Base-by-base conservation (phyloP, 2,113 vertebrate species). In the Sphaerodactylus townsendi region DNA sequence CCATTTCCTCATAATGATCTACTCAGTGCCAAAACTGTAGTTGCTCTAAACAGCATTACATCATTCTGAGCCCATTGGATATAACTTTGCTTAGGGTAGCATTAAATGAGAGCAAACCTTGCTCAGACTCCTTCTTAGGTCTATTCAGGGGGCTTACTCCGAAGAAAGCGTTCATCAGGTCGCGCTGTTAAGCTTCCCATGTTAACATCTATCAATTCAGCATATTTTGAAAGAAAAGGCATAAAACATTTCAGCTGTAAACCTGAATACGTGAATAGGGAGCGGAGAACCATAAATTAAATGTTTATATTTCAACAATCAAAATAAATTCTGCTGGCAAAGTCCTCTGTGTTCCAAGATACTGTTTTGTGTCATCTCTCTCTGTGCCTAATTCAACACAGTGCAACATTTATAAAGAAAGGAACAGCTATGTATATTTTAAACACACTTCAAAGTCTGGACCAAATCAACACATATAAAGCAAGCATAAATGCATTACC, bases 401-500 rank as follows among this genome's bases (percentile, higher is more conserved):
- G 53, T 44, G 48, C 39, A 77, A 72, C n/a, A 78, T 72, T 70
- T 79, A n/a, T n/a, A 39, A 65, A 77, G 37, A 77, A 14, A 78
- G 39, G 14, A 64, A 62, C 3, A 46, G 39, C 62, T 64, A 72
- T 28, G 39, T 53, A 78, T 30, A 30, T 14, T 64, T 13, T 71
- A 78, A 71, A 9, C 19, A 53, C 37, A 64, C 21, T 23, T 62
- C 68, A 78, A 10, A 79, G n/a, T 76, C 37, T 81, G 79, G 70
- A 15, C 8, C 56, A 74, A 82, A 66, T 50, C 74, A 87, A 33
- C 68, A 89, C 89, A 73, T 81, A 68, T 37, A 92, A 95, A 95
- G 83, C 91, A 93, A 93, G 92, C 92, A 85, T 15, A 78, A 85
- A 77, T 89, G 75, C 70, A 73, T 97, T 97, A 97, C 96, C 96